Percentiles rank a stretch among this genome's conserved stretches.
phyloP scores from a whole-genome alignment of 2,888 invertebrate genomes.

The Dasysyrphus albostriatus region DNA sequence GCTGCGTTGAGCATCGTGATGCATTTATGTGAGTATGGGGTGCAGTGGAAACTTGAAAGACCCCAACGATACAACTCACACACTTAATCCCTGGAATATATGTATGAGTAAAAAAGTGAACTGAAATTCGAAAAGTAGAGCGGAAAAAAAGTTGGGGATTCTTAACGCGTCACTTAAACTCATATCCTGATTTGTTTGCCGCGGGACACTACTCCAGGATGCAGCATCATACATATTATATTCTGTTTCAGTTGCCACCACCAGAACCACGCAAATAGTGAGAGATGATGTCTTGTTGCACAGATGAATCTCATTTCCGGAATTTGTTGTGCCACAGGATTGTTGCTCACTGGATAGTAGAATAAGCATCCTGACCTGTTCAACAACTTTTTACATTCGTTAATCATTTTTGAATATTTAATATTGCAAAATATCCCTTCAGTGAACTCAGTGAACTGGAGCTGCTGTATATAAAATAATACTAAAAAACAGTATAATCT shows the following conservation, averaged over 20 bases:
- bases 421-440: slow-evolving; percentile 4
- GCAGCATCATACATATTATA: background rate
- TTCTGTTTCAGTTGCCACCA: background rate
- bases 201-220: slow-evolving; percentile 47
- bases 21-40: slow-evolving; percentile 59
- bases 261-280: background rate
- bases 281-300: slow-evolving; percentile 9
- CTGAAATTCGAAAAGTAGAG: slow-evolving; percentile 22
- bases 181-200: slow-evolving; percentile 75
- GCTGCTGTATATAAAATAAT: background rate
- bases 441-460: background rate
- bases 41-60: slow-evolving; percentile 41
- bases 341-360: slow-evolving; percentile 33
- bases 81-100: background rate
- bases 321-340: slow-evolving; percentile 58
- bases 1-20: slow-evolving; percentile 52
- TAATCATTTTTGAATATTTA: slow-evolving; percentile 63
- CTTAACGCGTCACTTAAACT: slow-evolving; percentile 73
- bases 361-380: slow-evolving; percentile 37
- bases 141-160: slow-evolving; percentile 54
- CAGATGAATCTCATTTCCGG: slow-evolving; percentile 69
- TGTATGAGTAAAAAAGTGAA: background rate
- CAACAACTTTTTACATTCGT: slow-evolving; percentile 50
- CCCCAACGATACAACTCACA: background rate
- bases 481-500: background rate